Evolutionary conservation across 2,888 invertebrate genomes (phyloP), one percentile per base, ranked within the genome.

Genomic region (Netelia melanura): DNA sequence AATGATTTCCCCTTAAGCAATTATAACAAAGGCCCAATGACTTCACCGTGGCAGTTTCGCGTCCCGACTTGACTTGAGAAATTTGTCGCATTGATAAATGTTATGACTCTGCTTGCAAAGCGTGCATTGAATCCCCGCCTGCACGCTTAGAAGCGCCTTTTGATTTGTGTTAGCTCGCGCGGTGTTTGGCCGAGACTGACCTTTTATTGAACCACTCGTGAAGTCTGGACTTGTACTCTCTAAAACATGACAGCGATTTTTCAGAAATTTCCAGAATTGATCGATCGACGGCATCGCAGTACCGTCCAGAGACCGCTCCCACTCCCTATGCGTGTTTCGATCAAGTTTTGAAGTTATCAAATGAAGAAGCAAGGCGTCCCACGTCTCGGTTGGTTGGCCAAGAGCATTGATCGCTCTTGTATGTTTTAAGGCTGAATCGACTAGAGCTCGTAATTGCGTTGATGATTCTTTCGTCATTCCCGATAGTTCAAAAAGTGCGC

Each of bases 31-130:
- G 38, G n/a, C 80, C 79, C 5, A 43, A 14, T 23, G 52, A 61
- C 54, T 78, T 85, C 25, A 81, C 65, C n/a, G 61, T 17, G 38
- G 79, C 62, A 54, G 65, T 61, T 75, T 76, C 23, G 82, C 70
- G 6, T 48, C 56, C 38, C 9, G 11, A 23, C 44, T 68, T 14
- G 78, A 67, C 64, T 65, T 67, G n/a, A 44, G 1, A 64, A 86
- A 83, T 77, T 83, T n/a, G 2, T 78, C 52, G 58, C 83, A 82
- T 10, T 76, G 72, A 11, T 75, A 65, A 25, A 81, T 38, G 25
- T 64, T 54, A 61, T 83, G 79, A 14, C 70, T 52, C 43, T 78
- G 44, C 10, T 25, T 67, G 70, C 78, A 85, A 11, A 56, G 17
- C 8, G 52, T 14, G 61, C 82, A 78, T 54, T 68, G 68, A 14